phyloP scores from a whole-genome alignment of 23 tunicate species.

The Diplosoma virens region DNA sequence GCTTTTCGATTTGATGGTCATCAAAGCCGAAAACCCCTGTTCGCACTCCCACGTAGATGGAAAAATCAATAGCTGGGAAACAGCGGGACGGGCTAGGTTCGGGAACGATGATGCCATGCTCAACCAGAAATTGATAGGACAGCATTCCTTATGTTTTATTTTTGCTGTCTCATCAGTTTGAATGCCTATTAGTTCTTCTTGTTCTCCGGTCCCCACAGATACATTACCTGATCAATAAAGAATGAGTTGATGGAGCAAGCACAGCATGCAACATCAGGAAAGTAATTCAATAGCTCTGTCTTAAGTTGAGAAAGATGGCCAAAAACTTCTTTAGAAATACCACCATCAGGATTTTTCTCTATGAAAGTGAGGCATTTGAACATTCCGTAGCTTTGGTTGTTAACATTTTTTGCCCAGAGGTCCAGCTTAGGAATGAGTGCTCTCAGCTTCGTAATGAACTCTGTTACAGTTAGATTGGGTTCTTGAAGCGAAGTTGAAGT shows the following conservation, averaged over 20 bases:
- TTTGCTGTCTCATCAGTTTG: conserved; percentile 67
- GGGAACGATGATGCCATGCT: conserved; percentile 46
- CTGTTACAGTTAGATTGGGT: conserved; percentile 48
- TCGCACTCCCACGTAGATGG: conserved; percentile 69
- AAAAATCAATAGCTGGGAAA: conserved; percentile 52
- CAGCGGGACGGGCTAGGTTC: conserved; percentile 49
- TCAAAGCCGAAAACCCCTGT: conserved; percentile 52
- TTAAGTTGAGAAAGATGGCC: conserved; percentile 41
- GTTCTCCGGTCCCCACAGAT: conserved; percentile 61
- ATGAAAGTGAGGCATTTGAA: conserved; percentile 40
- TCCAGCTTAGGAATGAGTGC: conserved; percentile 62
- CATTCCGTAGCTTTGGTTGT: conserved; percentile 64
- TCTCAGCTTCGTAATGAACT: conserved; percentile 33
- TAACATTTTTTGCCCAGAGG: conserved; percentile 53
- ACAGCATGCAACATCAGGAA: conserved; percentile 51
- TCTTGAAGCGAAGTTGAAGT: conserved; percentile 58
- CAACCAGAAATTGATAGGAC: conserved; percentile 72
- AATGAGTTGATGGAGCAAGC: conserved; percentile 48
- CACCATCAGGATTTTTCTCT: conserved; percentile 40
- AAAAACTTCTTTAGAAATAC: conserved; percentile 43
- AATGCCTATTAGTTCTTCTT: conserved; percentile 55
- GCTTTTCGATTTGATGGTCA: conserved; percentile 52
- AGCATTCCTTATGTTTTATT: conserved; percentile 48
- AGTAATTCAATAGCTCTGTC: conserved; percentile 53
- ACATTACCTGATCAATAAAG: conserved; percentile 36